Base-by-base conservation (phyloP, 2,888 invertebrate species). In the Andrena praecox region DNA sequence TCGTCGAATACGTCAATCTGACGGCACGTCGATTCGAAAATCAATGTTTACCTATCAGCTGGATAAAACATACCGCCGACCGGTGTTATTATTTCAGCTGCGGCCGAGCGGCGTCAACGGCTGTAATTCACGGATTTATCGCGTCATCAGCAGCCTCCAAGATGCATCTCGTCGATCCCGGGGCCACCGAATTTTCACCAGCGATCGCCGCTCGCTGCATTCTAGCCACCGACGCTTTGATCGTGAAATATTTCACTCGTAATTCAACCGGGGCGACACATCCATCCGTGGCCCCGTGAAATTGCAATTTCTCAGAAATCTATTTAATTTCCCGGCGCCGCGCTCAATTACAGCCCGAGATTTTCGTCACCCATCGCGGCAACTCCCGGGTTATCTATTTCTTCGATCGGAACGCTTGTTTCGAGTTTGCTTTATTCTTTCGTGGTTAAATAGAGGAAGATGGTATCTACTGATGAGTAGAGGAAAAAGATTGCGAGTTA, bases 1-100 rank as follows among this genome's bases (percentile, higher is more conserved):
- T 10, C n/a, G n/a, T 62, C 10, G 52, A 70, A 16, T 35, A 2
- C 59, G 50, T 59, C n/a, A 10, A 73, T 48, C 5, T 2, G 20
- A 24, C 4, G 52, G 24, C 42, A 24, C 35, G 59, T 48, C 64
- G 54, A 56, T 59, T 35, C 50, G 27, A 12, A 27, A 35, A 75
- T 74, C 70, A 16, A 50, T 66, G 70, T 74, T 80, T 67, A 42
- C 8, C 62, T 50, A 70, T 68, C 73, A 35, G 73, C 63, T 10
- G 80, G 54, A 73, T 73, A 66, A 74, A 81, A 81, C 69, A 69
- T 35, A 16, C 48, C 52, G 12, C 16, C 50, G 7, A n/a, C 27
- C 16, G 27, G 66, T 42, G 24, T 82, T 82, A 80, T 80, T 80
- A 80, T 80, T 80, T 82, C 82, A 82, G 80, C 74, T 67, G 82